Evolutionary conservation across 2,113 vertebrate genomes (phyloP), one percentile per base, ranked within the genome.

Genomic region (Phaethornis superciliosus): DNA sequence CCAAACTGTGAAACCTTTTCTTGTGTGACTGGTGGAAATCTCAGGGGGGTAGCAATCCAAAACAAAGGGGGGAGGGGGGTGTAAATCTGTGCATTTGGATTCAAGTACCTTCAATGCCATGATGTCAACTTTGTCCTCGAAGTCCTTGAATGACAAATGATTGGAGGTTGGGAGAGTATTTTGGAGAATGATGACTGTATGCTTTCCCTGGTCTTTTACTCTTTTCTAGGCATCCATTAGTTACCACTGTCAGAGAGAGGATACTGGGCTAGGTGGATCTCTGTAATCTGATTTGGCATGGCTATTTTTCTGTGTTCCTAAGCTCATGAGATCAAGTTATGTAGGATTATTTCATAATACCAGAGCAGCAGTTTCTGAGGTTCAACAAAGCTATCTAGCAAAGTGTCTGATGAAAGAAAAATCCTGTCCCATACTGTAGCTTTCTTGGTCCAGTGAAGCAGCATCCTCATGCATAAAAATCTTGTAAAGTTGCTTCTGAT

Each of bases 371-470:
- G 67, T 94, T 93, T 91, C 93, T 93, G 88, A 95, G 91, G 96
- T 89, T 97, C 47, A 5, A 93, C 93, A 93, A 95, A 95, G 68
- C 94, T 96, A 81, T 96, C 88, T 94, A 94, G 94, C 80, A 95
- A 95, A 94, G 91, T 97, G 95, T 97, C 96, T 97, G 47, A 95
- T 96, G 64, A 95, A 96, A 95, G 85, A 76, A 95, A 94, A 95
- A 93, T 85, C 94, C 93, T 95, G 93, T 97, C 94, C 93, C 94
- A 94, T 96, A 96, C 95, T 95, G 93, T 91, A 94, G 94, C 88
- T 95, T 90, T 94, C 96, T 97, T 97, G 95, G 96, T 97, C 96
- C 95, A 96, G 95, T 94, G 96, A 95, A 95, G 95, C 94, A 91
- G 88, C 89, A 77, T 89, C 80, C 90, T 88, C 91, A 62, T 3